Evolutionary conservation across 2,797 vertebrate genomes (phyloP), one percentile per base, ranked within the genome.

Genomic region (Microctenopoma stevenorrisi): DNA sequence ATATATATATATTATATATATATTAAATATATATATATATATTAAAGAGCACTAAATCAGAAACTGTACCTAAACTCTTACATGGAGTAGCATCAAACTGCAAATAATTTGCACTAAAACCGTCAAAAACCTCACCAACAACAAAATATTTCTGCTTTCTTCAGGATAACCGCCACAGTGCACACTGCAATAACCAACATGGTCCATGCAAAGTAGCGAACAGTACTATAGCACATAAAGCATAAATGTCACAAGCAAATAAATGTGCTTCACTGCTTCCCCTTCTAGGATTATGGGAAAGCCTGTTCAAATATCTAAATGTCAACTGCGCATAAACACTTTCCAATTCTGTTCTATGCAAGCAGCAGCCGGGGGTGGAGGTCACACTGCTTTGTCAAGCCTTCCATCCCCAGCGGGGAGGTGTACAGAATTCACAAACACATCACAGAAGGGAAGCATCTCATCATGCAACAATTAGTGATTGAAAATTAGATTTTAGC

Each of bases 251-350:
- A 91, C 79, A 61, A 79, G 66, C 77, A 82, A 88, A 90, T 88
- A 79, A 86, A 82, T 65, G 49, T 72, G 68, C 71, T 70, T 84
- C 59, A 65, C 50, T 65, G 80, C 66, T 86, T 86, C 76, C 78
- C 76, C 78, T 81, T 82, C 55, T 40, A 76, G 84, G 89, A 92
- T 94, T 89, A 93, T 83, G 72, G 81, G 76, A 81, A 88, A 85
- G 78, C 84, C 86, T 92, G 82, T 82, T 90, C 88, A 94, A 92
- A 93, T 91, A 93, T 91, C 92, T 82, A 94, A 94, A 94, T 94
- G 92, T 94, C 94, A 94, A 86, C 92, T 79, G 80, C 47, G 72
- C 86, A 94, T 91, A 91, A 93, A 93, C 89, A 94, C 90, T 92
- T 93, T 91, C 86, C 87, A 93, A 94, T 94, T 93, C 94, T 25